Base-by-base conservation (phyloP, 2,797 vertebrate genomes). In the Clarias fuscus region DNA sequence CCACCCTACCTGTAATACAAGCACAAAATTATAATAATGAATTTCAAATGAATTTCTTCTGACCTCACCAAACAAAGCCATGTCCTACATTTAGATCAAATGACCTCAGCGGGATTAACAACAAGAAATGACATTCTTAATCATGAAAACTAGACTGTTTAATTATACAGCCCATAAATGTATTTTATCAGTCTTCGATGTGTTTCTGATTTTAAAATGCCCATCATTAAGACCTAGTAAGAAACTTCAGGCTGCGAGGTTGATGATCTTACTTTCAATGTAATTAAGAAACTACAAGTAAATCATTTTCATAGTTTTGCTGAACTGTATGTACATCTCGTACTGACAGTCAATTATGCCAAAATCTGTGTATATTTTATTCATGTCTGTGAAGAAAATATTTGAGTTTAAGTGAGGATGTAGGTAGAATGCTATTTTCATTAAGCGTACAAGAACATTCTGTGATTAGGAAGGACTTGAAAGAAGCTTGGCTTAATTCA, bases 211-310 rank as follows among this genome's bases (percentile, higher is more conserved):
- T 70, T 71, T 40, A 7, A 71, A 67, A 78, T 85, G 8, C 33
- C 65, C 24, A 61, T 85, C 71, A 79, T 85, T 79, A 79, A 80
- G 67, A 62, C 56, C 17, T n/a, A 85, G 20, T 70, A 20, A 59
- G 43, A 70, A 71, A 48, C 22, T 43, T 30, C 24, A 59, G 65
- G 43, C 65, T 61, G 40, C n/a, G 43, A 73, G 48, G 5, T 70
- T 17, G 17, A 62, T 59, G 20, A 59, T 72, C 43, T 53, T 48
- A 58, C 13, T 78, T 72, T 77, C 8, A 80, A 30, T 48, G 37
- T n/a, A 10, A 78, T 58, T 61, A 79, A n/a, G 24, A 64, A 24
- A 30, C 37, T 72, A n/a, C 33, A 22, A 11, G 70, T 11, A 24
- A 71, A 20, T 43, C 6, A 43, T 8, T 40, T 71, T 71, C 20